Evolutionary conservation across 2,113 vertebrate genomes (phyloP), one percentile per base, ranked within the genome.

Genomic region (Muntiacus muntjak): DNA sequence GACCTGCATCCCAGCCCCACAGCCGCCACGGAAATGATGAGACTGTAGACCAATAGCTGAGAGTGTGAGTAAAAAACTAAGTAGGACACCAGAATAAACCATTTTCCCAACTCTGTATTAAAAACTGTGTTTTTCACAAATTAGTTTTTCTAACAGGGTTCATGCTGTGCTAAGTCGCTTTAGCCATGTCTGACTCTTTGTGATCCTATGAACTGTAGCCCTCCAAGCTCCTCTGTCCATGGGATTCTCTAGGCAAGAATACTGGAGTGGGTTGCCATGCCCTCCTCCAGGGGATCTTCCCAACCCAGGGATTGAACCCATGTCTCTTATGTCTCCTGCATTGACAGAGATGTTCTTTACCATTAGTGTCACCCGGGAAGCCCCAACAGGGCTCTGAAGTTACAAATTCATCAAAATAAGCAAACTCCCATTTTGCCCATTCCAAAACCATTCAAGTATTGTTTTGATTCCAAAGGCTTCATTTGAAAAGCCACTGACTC

Each of bases 351-450:
- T 71, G n/a, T 23, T 40, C 67, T 40, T 71, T 71, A 71, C 19
- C n/a, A 71, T 40, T 71, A 23, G n/a, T 0, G 0, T 10, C 19
- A 40, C 19, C n/a, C 23, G n/a, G 67, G n/a, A 40, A 71, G n/a
- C n/a, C 67, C n/a, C n/a, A 26, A 40, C 33, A 78, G 67, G 6
- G 6, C 21, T 81, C 54, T 88, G 9, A 79, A 36, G n/a, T 62
- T 91, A 91, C 17, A 93, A 93, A 81, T 55, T 95, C 60, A 91
- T 74, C 64, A 94, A 91, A 86, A 62, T 28, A 97, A 52, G 40
- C 23, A 90, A 94, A 28, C 4, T 50, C n/a, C 36, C n/a, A 40
- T 40, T 71, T 23, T 23, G 10, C 67, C 67, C 67, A 71, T 23
- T 40, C 19, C 67, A 6, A 71, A 71, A 71, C n/a, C 67, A 89